A percentile compares a stretch with the other conserved stretches of the same genome.
Conservation (phyloP, 2,113 vertebrate species). For the Zosterops lateralis region DNA sequence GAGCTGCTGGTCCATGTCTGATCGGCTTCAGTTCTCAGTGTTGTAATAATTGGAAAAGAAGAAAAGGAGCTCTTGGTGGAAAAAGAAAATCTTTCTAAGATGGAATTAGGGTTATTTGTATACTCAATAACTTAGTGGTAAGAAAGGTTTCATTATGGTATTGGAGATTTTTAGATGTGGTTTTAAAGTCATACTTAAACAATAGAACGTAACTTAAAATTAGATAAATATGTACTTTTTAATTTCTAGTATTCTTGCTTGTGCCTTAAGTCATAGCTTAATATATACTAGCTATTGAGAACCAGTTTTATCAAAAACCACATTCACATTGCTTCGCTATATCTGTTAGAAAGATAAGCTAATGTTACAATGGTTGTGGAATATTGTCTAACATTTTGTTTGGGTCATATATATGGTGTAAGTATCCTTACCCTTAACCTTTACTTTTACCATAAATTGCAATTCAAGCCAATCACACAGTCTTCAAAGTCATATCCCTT, state of each 20-base stretch:
- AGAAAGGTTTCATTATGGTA: not conserved
- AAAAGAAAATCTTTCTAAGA: not conserved
- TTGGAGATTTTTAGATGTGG: not conserved
- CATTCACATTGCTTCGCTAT: not conserved
- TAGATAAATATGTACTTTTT: not conserved
- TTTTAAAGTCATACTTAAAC: not conserved
- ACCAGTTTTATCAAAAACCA: not conserved
- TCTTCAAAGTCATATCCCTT: not conserved
- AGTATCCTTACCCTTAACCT: not conserved
- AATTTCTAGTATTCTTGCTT: not conserved
- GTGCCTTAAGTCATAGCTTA: not conserved
- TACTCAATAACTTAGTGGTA: not conserved
- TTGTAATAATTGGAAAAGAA: not conserved
- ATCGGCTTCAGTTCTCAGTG: not conserved
- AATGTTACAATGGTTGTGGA: not conserved
- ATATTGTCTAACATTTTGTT: not conserved
- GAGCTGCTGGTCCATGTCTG: not conserved
- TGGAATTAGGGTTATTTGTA: not conserved
- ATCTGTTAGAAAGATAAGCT: not conserved
- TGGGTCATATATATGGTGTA: not conserved
- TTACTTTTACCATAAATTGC: not conserved
- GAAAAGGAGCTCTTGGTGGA: fast-evolving
- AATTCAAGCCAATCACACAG: not conserved
- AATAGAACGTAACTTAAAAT: not conserved
- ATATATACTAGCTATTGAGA: not conserved